Conservation (phyloP, 2,888 invertebrate species). For the Falcaria lacertinaria region DNA sequence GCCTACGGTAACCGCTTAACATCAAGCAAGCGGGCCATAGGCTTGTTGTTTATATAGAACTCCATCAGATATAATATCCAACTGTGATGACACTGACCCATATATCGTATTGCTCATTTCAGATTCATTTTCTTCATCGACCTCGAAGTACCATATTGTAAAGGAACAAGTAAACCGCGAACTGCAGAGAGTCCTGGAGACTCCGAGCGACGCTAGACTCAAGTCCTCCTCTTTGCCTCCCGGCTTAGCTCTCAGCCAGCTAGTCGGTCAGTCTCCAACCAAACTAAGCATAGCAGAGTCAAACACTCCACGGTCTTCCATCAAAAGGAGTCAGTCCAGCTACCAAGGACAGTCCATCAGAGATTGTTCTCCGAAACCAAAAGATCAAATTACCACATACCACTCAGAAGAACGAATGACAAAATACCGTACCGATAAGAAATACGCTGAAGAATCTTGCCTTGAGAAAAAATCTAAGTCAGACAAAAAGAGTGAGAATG, state of each 20-base stretch:
- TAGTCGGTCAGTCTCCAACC: constrained; percentile 68
- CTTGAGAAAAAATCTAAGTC: constrained; percentile 72
- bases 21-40: too few relatives aligned
- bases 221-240: constrained; percentile 84
- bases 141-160: constrained; percentile 59
- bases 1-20: too few relatives aligned
- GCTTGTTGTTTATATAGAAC: too few relatives aligned
- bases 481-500: constrained; percentile 69
- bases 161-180: constrained; percentile 66
- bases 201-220: constrained; percentile 74
- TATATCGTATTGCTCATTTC: constrained; percentile 27
- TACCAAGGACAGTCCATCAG: constrained; percentile 66
- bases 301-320: constrained; percentile 65
- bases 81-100: not conserved
- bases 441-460: constrained; percentile 69
- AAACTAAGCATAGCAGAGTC: constrained; percentile 75
- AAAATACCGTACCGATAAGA: constrained; percentile 58
- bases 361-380: constrained; percentile 53
- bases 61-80: too few relatives aligned
- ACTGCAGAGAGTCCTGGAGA: constrained; percentile 59
- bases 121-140: constrained; percentile 78
- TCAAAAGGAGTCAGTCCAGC: constrained; percentile 73
- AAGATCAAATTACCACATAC: constrained; percentile 37
- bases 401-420: constrained; percentile 57
- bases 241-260: constrained; percentile 76